Evolutionary conservation across 1,140 invertebrate genomes (phyloP), one percentile per base, ranked within the genome.

Genomic region (Anadara kagoshimensis): DNA sequence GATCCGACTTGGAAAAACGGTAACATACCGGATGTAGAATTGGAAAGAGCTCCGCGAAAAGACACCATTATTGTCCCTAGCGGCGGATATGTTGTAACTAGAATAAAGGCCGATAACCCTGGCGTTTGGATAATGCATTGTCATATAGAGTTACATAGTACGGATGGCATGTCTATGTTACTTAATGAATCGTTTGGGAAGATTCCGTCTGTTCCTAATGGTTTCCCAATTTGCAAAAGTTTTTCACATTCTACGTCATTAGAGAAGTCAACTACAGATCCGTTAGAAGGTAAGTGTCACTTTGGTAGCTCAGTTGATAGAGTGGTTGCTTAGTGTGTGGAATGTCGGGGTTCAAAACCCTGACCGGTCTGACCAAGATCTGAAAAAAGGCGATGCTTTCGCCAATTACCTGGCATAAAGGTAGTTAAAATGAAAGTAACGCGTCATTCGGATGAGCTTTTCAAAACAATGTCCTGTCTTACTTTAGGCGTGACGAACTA

Each of bases 71-170:
- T 92, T 0, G 91, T 95, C 18, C 93, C 93, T 0, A 56, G 91
- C 76, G 92, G 91, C 64, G 93, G 93, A 1, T 93, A 91, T 2
- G 92, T 93, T 1, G 92, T 93, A 12, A 75, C 95, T 2, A 90
- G 94, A 76, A 94, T 95, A 79, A 91, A 92, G 75, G 93, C 94
- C 0, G 90, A 94, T 80, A 95, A 95, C 90, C 94, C 94, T 76
- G 83, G 85, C 3, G 0, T 85, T 20, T 88, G 86, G 86, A 64
- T 85, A 10, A 79, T 86, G 70, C 86, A 87, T 58, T 87, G 86
- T 67, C 86, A 87, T 70, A 79, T 86, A 41, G 81, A 83, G 44
- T 51, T 82, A 11, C 85, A 88, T 68, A 69, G 64, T 43, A 26
- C 69, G 12, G 78, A 81, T 59, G 86, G 86, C 18, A 87, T 88